phyloP scores from a whole-genome alignment of 2,797 vertebrate species.

The Anniella stebbinsi region DNA sequence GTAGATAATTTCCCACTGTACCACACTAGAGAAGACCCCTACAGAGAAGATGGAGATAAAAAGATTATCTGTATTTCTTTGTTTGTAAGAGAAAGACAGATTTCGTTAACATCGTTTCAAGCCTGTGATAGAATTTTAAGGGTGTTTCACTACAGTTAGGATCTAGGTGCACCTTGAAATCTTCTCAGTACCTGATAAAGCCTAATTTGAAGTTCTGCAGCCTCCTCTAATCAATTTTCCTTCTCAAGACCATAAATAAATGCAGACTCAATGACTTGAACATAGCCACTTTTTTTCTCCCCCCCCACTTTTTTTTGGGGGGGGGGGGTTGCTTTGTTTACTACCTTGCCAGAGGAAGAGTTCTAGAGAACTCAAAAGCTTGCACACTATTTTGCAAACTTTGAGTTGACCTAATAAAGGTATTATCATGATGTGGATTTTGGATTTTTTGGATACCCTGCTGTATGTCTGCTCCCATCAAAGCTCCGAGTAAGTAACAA shows the following conservation, averaged over 20 bases:
- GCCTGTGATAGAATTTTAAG: background rate
- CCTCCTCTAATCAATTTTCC: background rate
- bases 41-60: background rate
- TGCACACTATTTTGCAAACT: too few relatives aligned
- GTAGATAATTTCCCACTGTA: conserved; percentile 24
- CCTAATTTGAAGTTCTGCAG: too few relatives aligned
- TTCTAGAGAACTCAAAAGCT: too few relatives aligned
- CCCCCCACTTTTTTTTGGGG: too few relatives aligned
- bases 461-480: background rate
- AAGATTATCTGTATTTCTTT: conserved; percentile 1
- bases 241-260: background rate
- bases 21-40: background rate
- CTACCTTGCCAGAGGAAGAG: too few relatives aligned
- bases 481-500: background rate
- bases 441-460: background rate
- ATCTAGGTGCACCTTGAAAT: background rate
- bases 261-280: too few relatives aligned
- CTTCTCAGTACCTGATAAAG: too few relatives aligned
- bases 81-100: background rate
- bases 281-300: too few relatives aligned
- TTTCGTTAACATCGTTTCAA: conserved; percentile 16
- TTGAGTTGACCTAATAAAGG: too few relatives aligned
- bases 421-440: too few relatives aligned
- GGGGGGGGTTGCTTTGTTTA: too few relatives aligned
- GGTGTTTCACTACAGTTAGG: background rate